These are phyloP conservation scores for Beris chalybata DNA, from an alignment of 2,888 invertebrate species.

Conservation along the genomic window DNA sequence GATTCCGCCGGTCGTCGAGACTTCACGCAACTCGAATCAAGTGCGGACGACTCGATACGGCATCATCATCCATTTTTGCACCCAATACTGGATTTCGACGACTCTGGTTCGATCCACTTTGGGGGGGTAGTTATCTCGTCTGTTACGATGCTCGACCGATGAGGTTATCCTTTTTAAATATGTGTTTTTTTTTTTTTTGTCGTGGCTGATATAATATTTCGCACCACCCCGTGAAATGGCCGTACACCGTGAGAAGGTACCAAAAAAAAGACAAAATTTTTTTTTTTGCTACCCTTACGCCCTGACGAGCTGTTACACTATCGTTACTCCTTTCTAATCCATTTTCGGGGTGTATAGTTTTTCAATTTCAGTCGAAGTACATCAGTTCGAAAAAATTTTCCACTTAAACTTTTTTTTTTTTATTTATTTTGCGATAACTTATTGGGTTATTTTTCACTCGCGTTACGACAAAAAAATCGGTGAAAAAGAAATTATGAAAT, in stretches of 20 bases:
- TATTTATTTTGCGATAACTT: neutral
- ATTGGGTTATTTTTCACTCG: neutral
- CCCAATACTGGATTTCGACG: conserved; percentile 34
- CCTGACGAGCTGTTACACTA: conserved; percentile 27
- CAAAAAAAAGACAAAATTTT: conserved; percentile 30
- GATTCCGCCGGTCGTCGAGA: conserved; percentile 46
- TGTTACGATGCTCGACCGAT: conserved; percentile 13
- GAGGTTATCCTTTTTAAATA: conserved; percentile 15
- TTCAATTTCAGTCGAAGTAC: conserved; percentile 17
- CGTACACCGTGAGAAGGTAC: conserved; percentile 35
- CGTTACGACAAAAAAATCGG: conserved; percentile 8
- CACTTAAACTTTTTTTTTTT: neutral
- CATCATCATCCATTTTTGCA: conserved; percentile 45
- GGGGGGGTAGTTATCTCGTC: conserved; percentile 20
- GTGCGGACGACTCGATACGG: conserved; percentile 46
- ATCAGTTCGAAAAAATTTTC: conserved; percentile 2
- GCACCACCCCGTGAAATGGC: conserved; percentile 29
- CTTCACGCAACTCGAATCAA: conserved; percentile 48
- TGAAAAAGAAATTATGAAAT: conserved; percentile 28
- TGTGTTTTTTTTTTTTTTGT: conserved; percentile 20
- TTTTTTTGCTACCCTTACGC: conserved; percentile 37
- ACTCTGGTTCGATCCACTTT: conserved; percentile 28
- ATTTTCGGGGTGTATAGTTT: conserved; percentile 27
- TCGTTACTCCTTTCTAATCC: conserved; percentile 34
- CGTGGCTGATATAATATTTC: conserved; percentile 4